A percentile compares a stretch with the other conserved stretches of the same genome.
These are phyloP conservation scores for Cossypha heuglini DNA, from an alignment of 2,797 vertebrate genomes.

Conservation along the genomic window DNA sequence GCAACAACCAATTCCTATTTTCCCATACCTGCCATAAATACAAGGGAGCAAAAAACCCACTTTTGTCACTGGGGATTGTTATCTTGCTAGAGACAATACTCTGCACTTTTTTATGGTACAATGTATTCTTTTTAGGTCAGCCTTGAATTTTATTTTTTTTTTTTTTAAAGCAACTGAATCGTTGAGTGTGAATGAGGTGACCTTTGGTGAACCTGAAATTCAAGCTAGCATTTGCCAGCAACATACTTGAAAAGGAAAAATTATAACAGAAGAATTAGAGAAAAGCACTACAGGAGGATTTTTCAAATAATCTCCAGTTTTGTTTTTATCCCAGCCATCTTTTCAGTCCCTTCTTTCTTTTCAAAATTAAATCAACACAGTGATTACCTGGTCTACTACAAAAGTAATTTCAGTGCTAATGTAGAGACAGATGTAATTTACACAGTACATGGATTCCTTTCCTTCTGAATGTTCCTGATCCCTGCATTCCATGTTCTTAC, in stretches of 20 bases:
- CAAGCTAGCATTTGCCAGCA: not conserved
- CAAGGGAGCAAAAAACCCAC: not conserved
- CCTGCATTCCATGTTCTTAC: conserved; percentile 30
- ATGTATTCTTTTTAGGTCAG: not conserved
- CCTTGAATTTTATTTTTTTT: not conserved
- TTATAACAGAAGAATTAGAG: not conserved
- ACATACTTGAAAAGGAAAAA: not conserved
- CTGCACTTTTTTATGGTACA: not conserved
- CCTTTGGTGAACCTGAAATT: not conserved
- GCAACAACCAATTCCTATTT: not conserved
- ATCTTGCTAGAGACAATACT: not conserved
- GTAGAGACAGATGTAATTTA: not conserved
- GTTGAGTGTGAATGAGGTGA: not conserved
- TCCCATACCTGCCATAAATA: not conserved
- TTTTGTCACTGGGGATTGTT: not conserved
- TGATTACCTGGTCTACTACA: not conserved
- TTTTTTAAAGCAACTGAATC: not conserved
- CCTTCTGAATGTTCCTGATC: conserved; percentile 23
- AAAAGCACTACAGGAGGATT: not conserved
- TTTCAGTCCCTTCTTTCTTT: not conserved
- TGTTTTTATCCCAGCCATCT: not conserved
- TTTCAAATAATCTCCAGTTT: not conserved
- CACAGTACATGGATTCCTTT: conserved; percentile 32
- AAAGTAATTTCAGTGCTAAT: not conserved
- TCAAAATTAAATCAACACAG: not conserved